phyloP scores from a whole-genome alignment of 2,797 vertebrate genomes.

The Sebastes variabilis region DNA sequence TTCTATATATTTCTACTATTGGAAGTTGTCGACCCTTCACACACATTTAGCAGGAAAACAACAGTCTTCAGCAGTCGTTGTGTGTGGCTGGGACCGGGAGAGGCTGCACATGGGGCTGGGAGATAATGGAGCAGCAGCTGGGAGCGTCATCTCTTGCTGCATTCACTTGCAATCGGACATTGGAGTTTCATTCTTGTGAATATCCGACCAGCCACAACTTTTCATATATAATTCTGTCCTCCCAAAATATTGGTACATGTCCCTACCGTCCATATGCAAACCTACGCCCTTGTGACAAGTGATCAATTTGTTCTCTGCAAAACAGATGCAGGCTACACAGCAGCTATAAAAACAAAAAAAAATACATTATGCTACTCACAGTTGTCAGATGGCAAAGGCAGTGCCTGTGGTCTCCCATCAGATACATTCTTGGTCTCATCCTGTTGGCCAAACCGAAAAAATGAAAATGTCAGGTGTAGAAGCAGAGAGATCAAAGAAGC shows the following conservation, averaged over 20 bases:
- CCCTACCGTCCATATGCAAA: not conserved
- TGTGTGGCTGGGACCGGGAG: not conserved
- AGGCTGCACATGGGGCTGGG: not conserved
- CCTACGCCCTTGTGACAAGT: not conserved
- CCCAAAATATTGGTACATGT: too few relatives aligned
- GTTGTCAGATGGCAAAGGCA: conserved; percentile 62
- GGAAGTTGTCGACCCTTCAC: not conserved
- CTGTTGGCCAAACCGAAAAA: conserved; percentile 50
- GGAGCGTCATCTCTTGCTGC: not conserved
- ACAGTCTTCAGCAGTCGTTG: not conserved
- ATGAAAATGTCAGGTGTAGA: conserved; percentile 5
- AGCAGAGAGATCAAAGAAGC: conserved; percentile 1
- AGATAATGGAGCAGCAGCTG: not conserved
- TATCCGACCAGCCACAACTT: not conserved
- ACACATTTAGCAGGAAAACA: not conserved
- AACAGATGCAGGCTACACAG: not conserved
- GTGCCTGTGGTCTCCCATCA: conserved; percentile 59
- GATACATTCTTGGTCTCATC: conserved; percentile 67
- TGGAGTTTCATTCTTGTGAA: not conserved
- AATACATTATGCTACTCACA: conserved; percentile 65
- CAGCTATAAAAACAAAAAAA: not conserved
- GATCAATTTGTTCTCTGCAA: not conserved
- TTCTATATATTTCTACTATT: not conserved
- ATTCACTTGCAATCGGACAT: not conserved
- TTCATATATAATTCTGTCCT: too few relatives aligned